These are phyloP conservation scores for Bettongia penicillata DNA, from an alignment of 2,113 vertebrate species.

Conservation along the genomic window DNA sequence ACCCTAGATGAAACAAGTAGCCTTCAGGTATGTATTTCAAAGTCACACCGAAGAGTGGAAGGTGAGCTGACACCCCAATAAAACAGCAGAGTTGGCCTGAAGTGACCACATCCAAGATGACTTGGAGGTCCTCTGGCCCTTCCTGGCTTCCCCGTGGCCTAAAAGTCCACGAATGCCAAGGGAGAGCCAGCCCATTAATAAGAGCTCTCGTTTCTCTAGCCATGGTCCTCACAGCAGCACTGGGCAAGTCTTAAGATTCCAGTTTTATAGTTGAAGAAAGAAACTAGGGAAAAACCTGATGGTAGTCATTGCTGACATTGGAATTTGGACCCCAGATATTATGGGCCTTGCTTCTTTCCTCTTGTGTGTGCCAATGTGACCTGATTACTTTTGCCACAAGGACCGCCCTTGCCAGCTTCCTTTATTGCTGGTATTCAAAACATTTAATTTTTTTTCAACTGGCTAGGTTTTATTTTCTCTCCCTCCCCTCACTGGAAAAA, in stretches of 20 bases:
- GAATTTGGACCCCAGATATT: background rate
- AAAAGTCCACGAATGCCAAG: background rate
- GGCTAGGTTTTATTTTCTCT: background rate
- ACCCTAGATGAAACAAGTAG: background rate
- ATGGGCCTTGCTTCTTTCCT: background rate
- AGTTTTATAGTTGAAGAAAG: background rate
- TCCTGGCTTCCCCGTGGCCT: background rate
- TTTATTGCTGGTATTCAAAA: background rate
- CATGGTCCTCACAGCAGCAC: background rate
- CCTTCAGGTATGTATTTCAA: constrained; percentile 61
- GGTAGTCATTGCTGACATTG: background rate
- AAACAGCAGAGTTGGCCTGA: background rate
- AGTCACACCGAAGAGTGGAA: background rate
- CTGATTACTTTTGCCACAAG: background rate
- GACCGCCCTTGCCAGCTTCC: too few relatives aligned
- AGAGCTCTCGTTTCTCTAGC: background rate
- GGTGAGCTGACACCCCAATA: background rate
- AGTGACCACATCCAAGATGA: background rate
- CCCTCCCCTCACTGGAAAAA: background rate
- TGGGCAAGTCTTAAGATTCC: background rate
- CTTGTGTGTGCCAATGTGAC: background rate
- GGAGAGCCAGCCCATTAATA: background rate
- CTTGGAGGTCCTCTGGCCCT: background rate
- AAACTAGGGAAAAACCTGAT: background rate
- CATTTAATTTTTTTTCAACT: background rate